These are phyloP conservation scores for Nudaria mundana DNA, from an alignment of 2,888 invertebrate species.

Conservation along the genomic window DNA sequence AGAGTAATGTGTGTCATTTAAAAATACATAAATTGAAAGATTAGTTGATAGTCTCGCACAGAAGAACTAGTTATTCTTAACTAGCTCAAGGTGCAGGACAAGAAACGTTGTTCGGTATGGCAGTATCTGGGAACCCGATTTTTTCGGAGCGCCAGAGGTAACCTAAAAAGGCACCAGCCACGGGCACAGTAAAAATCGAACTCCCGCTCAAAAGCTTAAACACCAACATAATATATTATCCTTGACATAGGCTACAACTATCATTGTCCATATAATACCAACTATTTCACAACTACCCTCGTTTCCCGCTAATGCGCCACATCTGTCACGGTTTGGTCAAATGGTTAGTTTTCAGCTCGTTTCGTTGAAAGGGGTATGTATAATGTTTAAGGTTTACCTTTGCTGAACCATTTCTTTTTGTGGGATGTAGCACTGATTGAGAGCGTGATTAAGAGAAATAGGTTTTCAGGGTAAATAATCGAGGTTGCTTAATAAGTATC, in stretches of 20 bases:
- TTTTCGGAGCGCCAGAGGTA: too few relatives aligned
- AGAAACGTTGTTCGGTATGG: too few relatives aligned
- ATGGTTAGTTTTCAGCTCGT: slow-evolving; percentile 34
- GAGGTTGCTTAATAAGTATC: not conserved
- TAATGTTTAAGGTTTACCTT: slow-evolving; percentile 26
- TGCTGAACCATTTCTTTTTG: slow-evolving; percentile 7
- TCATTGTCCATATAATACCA: slow-evolving; percentile 30
- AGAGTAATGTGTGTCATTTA: too few relatives aligned
- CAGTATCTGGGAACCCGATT: too few relatives aligned
- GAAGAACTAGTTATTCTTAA: too few relatives aligned
- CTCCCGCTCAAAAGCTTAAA: too few relatives aligned
- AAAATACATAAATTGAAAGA: too few relatives aligned
- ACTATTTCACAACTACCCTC: slow-evolving; percentile 34
- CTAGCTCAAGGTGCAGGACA: too few relatives aligned
- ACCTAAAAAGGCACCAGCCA: too few relatives aligned
- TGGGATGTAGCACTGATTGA: not conserved
- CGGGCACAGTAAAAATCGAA: too few relatives aligned
- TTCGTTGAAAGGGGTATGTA: slow-evolving; percentile 23
- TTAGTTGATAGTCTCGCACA: too few relatives aligned
- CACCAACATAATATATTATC: not conserved
- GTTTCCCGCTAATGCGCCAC: slow-evolving; percentile 34
- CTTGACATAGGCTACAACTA: not conserved
- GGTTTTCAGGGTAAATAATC: not conserved
- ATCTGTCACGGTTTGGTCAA: slow-evolving; percentile 34
- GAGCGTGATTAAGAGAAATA: slow-evolving; percentile 3